Percentiles rank a stretch among this genome's conserved stretches.
Evolutionary conservation across 92 coral and sea anemone genomes (phyloP).

Genomic region (Metridium senile): DNA sequence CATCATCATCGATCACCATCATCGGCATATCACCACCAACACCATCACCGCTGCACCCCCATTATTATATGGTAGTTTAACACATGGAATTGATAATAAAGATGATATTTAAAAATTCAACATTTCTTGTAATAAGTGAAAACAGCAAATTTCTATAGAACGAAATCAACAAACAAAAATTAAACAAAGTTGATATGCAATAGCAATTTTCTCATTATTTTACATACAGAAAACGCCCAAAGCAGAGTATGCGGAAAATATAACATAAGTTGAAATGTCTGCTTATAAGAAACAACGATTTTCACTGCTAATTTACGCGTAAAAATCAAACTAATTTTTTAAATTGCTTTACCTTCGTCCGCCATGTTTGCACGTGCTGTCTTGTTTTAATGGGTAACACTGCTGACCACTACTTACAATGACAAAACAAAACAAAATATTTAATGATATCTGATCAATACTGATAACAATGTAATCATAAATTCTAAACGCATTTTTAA

Average conservation of each 20-base stretch:
- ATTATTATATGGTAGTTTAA: no score
- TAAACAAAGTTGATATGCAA: neutral
- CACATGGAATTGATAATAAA: no score
- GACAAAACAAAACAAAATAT: no score
- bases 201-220: neutral
- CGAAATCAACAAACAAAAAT: neutral
- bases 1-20: no score
- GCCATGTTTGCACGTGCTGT: conserved; percentile 51
- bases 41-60: neutral
- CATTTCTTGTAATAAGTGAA: no score
- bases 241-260: no score
- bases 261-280: neutral
- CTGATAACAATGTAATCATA: no score
- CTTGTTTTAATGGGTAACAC: conserved; percentile 11
- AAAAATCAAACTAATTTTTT: neutral
- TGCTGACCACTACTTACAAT: conserved; percentile 21
- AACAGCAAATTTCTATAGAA: no score
- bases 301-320: neutral
- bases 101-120: no score
- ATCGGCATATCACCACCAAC: neutral
- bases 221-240: neutral
- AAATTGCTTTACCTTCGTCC: conserved; percentile 19
- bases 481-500: no score
- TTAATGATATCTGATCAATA: no score
- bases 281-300: neutral